phyloP scores from a whole-genome alignment of 1,140 invertebrate species.

The Paraescarpia echinospica region DNA sequence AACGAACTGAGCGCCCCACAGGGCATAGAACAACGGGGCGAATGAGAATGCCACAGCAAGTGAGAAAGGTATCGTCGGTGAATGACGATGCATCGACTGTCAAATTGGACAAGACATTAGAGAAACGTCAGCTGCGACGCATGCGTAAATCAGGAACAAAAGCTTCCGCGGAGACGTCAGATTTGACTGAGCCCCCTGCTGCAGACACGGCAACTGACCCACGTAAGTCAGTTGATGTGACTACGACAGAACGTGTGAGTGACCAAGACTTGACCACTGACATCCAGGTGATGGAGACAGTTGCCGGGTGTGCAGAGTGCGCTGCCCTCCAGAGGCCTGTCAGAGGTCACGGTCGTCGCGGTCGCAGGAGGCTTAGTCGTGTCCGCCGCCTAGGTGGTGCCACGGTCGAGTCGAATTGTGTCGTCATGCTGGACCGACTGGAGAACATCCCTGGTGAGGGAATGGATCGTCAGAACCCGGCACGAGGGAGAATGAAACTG shows the following conservation, averaged over 20 bases:
- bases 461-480: not conserved
- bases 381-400: not conserved
- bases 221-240: not conserved
- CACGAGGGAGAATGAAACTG: not conserved
- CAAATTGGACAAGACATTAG: not conserved
- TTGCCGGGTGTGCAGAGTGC: not conserved
- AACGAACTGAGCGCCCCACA: not conserved
- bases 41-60: not conserved
- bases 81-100: not conserved
- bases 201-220: not conserved
- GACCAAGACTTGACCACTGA: not conserved
- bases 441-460: not conserved
- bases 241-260: not conserved
- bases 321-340: not conserved
- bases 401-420: not conserved
- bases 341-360: not conserved
- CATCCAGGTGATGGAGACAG: not conserved
- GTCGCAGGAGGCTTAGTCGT: not conserved
- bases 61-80: not conserved
- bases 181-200: not conserved
- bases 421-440: not conserved
- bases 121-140: not conserved
- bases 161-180: not conserved
- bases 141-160: not conserved
- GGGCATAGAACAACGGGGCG: not conserved